Conservation (phyloP, 1,140 invertebrate genomes). For the Globodera rostochiensis region DNA sequence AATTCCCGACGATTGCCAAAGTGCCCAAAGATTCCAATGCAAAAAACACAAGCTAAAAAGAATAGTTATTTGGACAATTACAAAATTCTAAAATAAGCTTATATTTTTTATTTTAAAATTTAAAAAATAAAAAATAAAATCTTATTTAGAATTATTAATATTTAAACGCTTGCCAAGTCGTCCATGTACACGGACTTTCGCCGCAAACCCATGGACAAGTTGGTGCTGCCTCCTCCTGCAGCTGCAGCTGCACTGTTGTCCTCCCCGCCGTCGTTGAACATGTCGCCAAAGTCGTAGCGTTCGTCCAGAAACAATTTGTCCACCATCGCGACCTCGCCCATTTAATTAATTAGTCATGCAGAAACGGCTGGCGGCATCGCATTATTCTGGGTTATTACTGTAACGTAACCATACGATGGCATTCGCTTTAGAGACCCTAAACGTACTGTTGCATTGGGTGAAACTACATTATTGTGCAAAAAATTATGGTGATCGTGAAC, state of each 20-base stretch:
- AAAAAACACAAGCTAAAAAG: constrained; percentile 50
- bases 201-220: background rate
- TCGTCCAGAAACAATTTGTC: background rate
- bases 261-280: background rate
- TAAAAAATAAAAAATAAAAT: no score
- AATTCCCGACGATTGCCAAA: constrained; percentile 59
- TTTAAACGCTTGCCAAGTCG: background rate
- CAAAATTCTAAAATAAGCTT: background rate
- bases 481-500: no score
- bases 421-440: no score
- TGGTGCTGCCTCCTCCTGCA: background rate
- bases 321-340: background rate
- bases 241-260: background rate
- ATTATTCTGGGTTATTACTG: no score
- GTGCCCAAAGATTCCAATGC: constrained; percentile 58
- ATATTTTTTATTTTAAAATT: background rate
- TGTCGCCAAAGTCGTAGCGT: background rate
- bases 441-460: no score
- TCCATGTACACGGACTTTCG: background rate
- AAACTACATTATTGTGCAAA: no score
- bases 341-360: no score
- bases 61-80: background rate
- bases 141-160: no score
- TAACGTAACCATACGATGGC: no score
- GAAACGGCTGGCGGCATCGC: no score